phyloP scores from a whole-genome alignment of 1,140 invertebrate species.

The Idris sp. region DNA sequence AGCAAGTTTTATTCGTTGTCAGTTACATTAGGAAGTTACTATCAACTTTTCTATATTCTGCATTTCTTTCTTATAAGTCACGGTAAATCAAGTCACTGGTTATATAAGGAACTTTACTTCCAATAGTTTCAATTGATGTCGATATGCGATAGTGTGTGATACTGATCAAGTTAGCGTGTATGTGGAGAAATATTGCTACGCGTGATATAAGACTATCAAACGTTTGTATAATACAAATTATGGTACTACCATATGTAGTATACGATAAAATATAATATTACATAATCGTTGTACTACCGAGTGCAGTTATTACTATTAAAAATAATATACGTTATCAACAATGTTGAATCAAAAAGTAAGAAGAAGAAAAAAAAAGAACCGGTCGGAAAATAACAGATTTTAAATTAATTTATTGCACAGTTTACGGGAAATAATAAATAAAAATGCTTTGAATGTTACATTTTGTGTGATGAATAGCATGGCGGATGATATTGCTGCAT shows the following conservation, averaged over 20 bases:
- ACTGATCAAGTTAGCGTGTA: slow-evolving; percentile 51
- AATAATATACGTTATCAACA: no score
- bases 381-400: no score
- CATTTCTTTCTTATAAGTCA: slow-evolving; percentile 52
- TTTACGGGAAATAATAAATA: slow-evolving; percentile 9
- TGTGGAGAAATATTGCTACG: slow-evolving; percentile 42
- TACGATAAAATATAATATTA: slow-evolving; percentile 28
- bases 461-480: slow-evolving; percentile 6
- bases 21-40: slow-evolving; percentile 49
- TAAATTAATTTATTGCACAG: no score
- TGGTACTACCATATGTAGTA: slow-evolving; percentile 43
- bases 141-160: slow-evolving; percentile 51
- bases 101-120: slow-evolving; percentile 54
- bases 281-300: slow-evolving; percentile 21
- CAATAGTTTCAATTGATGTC: slow-evolving; percentile 59
- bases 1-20: slow-evolving; percentile 41
- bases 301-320: slow-evolving; percentile 17
- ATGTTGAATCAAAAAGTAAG: no score
- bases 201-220: slow-evolving; percentile 45
- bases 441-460: slow-evolving; percentile 9
- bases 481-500: slow-evolving; percentile 19
- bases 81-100: slow-evolving; percentile 44
- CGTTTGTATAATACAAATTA: slow-evolving; percentile 52
- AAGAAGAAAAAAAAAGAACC: no score
- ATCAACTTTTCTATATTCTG: slow-evolving; percentile 53